Conservation (phyloP, 2,113 vertebrate species). For the Laterallus jamaicensis region DNA sequence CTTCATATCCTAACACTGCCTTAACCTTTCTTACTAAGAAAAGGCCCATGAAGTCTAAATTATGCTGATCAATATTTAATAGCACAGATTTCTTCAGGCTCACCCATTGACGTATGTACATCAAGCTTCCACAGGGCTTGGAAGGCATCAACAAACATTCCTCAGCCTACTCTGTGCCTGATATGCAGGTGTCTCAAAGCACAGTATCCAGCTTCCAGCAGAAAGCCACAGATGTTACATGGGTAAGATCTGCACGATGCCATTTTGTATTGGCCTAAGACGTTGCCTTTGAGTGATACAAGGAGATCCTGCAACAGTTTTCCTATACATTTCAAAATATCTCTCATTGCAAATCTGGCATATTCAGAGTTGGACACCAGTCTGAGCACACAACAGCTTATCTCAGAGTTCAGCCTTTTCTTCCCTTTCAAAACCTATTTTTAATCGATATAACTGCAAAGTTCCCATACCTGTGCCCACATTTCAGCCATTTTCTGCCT, state of each 20-base stretch:
- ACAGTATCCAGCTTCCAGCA: not conserved
- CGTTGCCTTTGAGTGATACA: not conserved
- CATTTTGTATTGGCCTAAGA: not conserved
- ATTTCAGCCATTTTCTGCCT: not conserved
- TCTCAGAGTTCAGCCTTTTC: not conserved
- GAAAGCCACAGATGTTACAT: not conserved
- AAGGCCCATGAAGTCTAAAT: not conserved
- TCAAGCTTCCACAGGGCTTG: not conserved
- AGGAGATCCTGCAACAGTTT: not conserved
- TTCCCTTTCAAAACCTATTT: not conserved
- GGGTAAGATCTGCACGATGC: not conserved
- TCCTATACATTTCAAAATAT: not conserved
- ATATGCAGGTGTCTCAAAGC: not conserved
- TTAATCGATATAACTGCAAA: not conserved
- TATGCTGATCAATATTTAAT: not conserved
- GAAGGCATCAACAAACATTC: not conserved
- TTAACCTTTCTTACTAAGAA: not conserved
- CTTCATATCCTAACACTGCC: not conserved
- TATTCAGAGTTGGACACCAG: not conserved
- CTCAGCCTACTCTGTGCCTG: not conserved
- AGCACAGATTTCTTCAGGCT: not conserved
- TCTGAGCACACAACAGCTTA: not conserved
- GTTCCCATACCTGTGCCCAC: not conserved
- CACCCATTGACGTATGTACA: not conserved
- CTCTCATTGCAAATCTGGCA: not conserved